phyloP scores from a whole-genome alignment of 2,113 vertebrate species.

The Salvelinus fontinalis region DNA sequence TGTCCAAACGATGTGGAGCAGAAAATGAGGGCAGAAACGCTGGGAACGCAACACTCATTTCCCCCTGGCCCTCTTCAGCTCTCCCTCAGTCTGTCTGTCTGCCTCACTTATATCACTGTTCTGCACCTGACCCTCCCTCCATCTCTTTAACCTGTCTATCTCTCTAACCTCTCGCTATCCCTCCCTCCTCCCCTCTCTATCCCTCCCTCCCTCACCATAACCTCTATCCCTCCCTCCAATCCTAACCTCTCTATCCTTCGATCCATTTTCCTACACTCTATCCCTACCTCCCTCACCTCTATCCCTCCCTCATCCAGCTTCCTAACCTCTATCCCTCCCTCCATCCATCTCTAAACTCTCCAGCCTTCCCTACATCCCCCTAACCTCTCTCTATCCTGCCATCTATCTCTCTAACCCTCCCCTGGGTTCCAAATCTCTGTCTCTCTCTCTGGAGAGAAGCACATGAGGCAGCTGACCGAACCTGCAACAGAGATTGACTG shows the following conservation, averaged over 20 bases:
- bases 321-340: not conserved
- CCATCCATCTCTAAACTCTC: too few relatives aligned
- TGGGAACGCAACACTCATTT: slow-evolving; percentile 50
- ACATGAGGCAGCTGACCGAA: too few relatives aligned
- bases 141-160: not conserved
- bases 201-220: too few relatives aligned
- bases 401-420: not conserved
- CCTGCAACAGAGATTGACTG: too few relatives aligned
- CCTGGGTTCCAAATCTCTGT: too few relatives aligned
- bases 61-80: not conserved
- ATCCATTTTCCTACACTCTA: too few relatives aligned
- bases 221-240: not conserved
- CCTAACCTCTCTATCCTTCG: not conserved
- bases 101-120: slow-evolving; percentile 5
- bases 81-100: slow-evolving; percentile 11
- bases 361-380: too few relatives aligned
- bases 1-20: slow-evolving; percentile 73
- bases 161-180: not conserved
- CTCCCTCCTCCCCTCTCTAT: too few relatives aligned
- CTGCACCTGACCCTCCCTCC: not conserved
- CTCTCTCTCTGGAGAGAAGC: too few relatives aligned
- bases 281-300: not conserved
- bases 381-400: not conserved
- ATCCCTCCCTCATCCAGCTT: not conserved
- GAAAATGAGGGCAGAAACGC: slow-evolving; percentile 72